Conservation (phyloP, 2,888 invertebrate genomes). For the Megamerina dolium region DNA sequence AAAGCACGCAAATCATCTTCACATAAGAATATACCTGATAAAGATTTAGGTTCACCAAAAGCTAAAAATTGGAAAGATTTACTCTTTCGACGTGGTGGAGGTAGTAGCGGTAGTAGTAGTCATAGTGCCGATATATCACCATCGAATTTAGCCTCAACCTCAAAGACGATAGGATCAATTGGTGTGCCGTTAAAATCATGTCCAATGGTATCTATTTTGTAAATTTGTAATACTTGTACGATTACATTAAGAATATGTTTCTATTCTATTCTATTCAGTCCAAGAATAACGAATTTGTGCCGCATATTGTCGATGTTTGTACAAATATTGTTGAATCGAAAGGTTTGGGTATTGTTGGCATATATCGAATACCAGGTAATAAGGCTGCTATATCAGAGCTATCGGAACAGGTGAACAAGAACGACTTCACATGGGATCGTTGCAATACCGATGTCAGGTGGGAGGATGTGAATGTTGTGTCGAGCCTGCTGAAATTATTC, state of each 20-base stretch:
- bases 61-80: slow-evolving; percentile 90
- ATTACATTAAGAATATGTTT: not conserved
- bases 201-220: slow-evolving; percentile 57
- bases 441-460: slow-evolving; percentile 71
- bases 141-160: slow-evolving; percentile 43
- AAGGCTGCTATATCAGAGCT: slow-evolving; percentile 90
- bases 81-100: slow-evolving; percentile 72
- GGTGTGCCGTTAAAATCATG: slow-evolving; percentile 84
- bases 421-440: slow-evolving; percentile 49
- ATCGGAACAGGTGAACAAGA: slow-evolving; percentile 77
- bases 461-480: slow-evolving; percentile 94
- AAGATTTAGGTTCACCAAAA: slow-evolving; percentile 61
- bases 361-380: slow-evolving; percentile 96
- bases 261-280: slow-evolving; percentile 51
- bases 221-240: slow-evolving; percentile 4
- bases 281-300: slow-evolving; percentile 67
- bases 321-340: slow-evolving; percentile 88
- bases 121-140: slow-evolving; percentile 38
- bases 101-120: slow-evolving; percentile 43
- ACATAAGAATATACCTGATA: slow-evolving; percentile 44
- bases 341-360: slow-evolving; percentile 86
- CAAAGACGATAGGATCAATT: slow-evolving; percentile 62
- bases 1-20: slow-evolving; percentile 64
- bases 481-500: slow-evolving; percentile 89
- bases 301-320: slow-evolving; percentile 84